Evolutionary conservation across 2,888 invertebrate species (phyloP).

Genomic region (Agrypnus murinus): DNA sequence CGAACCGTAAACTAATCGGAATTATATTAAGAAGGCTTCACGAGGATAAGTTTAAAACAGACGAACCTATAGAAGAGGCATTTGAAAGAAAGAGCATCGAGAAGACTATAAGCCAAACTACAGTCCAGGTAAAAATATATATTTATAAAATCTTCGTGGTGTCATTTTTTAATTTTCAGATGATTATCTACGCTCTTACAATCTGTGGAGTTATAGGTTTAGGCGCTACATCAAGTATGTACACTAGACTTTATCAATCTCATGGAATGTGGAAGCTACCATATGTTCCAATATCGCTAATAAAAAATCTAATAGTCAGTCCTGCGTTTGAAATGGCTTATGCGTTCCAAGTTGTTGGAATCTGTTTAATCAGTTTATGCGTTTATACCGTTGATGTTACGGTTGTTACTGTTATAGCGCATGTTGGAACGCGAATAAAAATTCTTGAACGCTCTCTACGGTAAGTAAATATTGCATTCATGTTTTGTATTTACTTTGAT

Average conservation of each 20-base stretch:
- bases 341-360: constrained; percentile 25
- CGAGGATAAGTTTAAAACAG: constrained; percentile 48
- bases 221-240: not conserved
- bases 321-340: constrained; percentile 34
- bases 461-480: no score
- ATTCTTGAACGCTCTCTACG: constrained; percentile 32
- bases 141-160: no score
- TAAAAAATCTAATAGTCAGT: constrained; percentile 12
- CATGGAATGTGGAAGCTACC: constrained; percentile 37
- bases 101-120: constrained; percentile 15
- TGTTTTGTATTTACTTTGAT: no score
- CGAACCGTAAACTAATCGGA: constrained; percentile 54
- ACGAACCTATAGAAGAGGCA: no score
- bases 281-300: constrained; percentile 24
- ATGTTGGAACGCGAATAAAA: constrained; percentile 30
- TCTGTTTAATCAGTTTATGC: constrained; percentile 27
- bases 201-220: constrained; percentile 23
- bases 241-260: constrained; percentile 19
- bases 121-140: constrained; percentile 23
- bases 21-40: no score
- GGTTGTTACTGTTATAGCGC: constrained; percentile 33
- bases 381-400: constrained; percentile 32
- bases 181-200: not conserved
- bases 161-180: no score
- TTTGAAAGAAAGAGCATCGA: constrained; percentile 39